A percentile compares a stretch with the other conserved stretches of the same genome.
These are phyloP conservation scores for Pseudomyrmex flavicornis DNA, from an alignment of 1,140 invertebrate species.

Conservation along the genomic window DNA sequence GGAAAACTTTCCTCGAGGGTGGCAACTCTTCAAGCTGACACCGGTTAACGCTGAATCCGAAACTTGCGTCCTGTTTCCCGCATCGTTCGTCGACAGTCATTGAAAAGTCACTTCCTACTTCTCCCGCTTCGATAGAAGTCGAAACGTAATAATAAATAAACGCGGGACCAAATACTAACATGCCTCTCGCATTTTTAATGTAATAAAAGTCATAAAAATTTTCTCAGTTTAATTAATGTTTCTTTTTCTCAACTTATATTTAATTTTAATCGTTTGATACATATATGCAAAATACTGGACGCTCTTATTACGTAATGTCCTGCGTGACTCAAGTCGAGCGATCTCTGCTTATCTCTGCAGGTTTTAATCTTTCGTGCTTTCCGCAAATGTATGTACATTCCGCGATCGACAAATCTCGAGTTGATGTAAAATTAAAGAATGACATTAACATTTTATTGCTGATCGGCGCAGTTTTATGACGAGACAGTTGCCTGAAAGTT, in stretches of 20 bases:
- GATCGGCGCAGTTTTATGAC: neutral
- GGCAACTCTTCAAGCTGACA: constrained; percentile 55
- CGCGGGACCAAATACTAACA: neutral
- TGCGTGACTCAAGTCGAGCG: neutral
- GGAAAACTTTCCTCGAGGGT: constrained; percentile 54
- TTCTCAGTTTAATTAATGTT: neutral
- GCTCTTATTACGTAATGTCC: neutral
- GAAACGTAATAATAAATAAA: neutral
- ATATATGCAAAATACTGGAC: neutral
- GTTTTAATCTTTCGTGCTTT: neutral
- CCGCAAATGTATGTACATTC: neutral
- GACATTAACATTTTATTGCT: constrained; percentile 23
- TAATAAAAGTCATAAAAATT: neutral
- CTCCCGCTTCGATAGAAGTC: neutral
- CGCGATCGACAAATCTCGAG: constrained; percentile 9
- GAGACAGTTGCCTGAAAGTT: neutral
- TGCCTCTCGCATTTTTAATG: neutral
- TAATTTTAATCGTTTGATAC: too few species aligned
- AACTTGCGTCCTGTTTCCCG: constrained; percentile 38
- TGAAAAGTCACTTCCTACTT: constrained; percentile 1
- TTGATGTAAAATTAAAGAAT: neutral
- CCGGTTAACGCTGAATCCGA: constrained; percentile 57
- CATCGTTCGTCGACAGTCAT: constrained; percentile 41
- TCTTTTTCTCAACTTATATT: too few species aligned
- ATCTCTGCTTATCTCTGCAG: neutral